Conservation (phyloP, 2,113 vertebrate species). For the Callipepla squamata region DNA sequence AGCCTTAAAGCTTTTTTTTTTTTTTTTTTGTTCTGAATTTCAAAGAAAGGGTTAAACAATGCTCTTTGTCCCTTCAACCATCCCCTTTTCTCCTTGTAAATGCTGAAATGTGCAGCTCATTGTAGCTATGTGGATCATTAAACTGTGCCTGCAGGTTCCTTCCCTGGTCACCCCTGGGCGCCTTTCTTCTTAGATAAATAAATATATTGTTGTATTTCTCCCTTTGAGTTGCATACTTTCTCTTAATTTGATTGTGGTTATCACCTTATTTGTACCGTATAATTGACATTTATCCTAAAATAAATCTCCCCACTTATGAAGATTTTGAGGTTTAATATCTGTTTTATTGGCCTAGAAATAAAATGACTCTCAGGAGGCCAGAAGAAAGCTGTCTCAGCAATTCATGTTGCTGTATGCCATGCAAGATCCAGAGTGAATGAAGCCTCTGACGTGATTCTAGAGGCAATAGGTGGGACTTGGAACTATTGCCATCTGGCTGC, state of each 20-base stretch:
- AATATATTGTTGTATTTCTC: background rate
- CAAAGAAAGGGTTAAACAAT: background rate
- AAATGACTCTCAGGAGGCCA: constrained; percentile 13
- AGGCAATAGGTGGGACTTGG: background rate
- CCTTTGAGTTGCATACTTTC: constrained; percentile 4
- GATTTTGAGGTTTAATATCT: constrained; percentile 30
- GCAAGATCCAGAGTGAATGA: background rate
- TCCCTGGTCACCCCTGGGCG: background rate
- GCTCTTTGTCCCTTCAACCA: background rate
- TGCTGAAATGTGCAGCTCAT: background rate
- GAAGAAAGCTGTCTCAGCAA: background rate
- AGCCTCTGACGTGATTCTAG: background rate
- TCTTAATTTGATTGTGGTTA: constrained; percentile 26
- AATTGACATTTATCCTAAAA: background rate
- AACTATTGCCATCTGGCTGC: background rate
- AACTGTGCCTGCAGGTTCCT: background rate
- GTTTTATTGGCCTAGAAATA: constrained; percentile 16
- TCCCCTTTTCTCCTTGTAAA: background rate
- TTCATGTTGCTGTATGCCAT: background rate
- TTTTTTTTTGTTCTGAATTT: background rate
- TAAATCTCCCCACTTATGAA: background rate
- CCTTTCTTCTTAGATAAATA: background rate
- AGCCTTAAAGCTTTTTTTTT: background rate
- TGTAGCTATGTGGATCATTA: background rate
- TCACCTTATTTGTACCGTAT: background rate